These are phyloP conservation scores for Semnornis frantzii DNA, from an alignment of 2,113 vertebrate species.

Conservation along the genomic window DNA sequence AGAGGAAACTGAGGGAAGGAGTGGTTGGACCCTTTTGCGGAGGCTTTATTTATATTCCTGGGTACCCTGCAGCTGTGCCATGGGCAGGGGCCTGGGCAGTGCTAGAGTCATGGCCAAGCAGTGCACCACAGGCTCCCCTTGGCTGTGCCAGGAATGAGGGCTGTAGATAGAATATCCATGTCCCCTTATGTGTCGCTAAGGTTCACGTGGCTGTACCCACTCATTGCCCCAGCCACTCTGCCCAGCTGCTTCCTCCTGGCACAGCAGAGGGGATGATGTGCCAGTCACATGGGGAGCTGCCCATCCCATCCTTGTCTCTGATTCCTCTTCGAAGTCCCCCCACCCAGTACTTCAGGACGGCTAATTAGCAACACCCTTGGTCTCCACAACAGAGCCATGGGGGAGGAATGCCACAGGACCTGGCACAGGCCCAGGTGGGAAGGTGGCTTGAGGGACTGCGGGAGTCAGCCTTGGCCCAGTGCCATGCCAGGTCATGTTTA, in stretches of 20 bases:
- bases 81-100: background rate
- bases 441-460: background rate
- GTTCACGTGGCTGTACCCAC: background rate
- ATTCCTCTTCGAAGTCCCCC: background rate
- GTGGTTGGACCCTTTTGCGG: background rate
- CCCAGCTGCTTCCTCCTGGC: background rate
- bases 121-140: rapidly evolving
- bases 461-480: background rate
- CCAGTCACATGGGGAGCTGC: background rate
- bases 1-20: background rate
- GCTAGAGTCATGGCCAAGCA: rapidly evolving
- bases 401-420: background rate
- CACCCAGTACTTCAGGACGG: background rate
- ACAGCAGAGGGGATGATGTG: background rate
- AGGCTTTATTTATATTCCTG: background rate
- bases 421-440: background rate
- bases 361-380: background rate
- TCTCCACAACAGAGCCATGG: background rate
- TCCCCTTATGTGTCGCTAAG: background rate
- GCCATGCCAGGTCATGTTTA: background rate
- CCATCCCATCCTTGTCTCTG: background rate
- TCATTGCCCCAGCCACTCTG: background rate
- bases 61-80: rapidly evolving
- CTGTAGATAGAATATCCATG: background rate
- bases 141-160: background rate